Percentiles rank a stretch among this genome's conserved stretches.
Evolutionary conservation across 2,797 vertebrate genomes (phyloP).

Genomic region (Lophotriccus pileatus): DNA sequence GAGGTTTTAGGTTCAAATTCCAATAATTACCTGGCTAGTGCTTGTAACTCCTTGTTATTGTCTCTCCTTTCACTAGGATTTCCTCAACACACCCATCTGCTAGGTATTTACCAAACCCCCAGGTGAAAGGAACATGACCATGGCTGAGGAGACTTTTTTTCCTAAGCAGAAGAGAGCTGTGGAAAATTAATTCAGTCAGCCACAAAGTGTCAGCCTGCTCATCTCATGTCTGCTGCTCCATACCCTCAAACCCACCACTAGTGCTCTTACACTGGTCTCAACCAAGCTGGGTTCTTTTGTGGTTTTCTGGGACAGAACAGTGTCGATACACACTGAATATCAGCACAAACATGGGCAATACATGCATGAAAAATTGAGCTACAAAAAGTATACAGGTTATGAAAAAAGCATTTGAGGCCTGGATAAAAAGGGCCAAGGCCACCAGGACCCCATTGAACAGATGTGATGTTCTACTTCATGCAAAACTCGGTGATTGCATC

Average conservation of each 20-base stretch:
- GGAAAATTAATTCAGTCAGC: background rate
- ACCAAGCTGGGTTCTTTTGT: background rate
- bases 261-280: background rate
- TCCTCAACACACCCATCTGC: background rate
- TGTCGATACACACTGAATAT: background rate
- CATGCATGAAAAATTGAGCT: background rate
- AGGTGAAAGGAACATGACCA: background rate
- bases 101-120: background rate
- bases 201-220: background rate
- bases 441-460: background rate
- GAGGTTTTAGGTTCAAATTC: background rate
- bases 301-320: background rate
- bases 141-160: background rate
- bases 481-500: background rate
- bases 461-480: background rate
- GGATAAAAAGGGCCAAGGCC: background rate
- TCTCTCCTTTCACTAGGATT: background rate
- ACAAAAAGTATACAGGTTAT: background rate
- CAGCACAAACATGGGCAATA: background rate
- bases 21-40: background rate
- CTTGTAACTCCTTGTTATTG: background rate
- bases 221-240: rapidly evolving
- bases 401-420: background rate
- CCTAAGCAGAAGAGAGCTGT: background rate
- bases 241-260: background rate